Percentiles rank a stretch among this genome's conserved stretches.
Evolutionary conservation across 2,888 invertebrate species (phyloP).

Genomic region (Drosophila rubida): DNA sequence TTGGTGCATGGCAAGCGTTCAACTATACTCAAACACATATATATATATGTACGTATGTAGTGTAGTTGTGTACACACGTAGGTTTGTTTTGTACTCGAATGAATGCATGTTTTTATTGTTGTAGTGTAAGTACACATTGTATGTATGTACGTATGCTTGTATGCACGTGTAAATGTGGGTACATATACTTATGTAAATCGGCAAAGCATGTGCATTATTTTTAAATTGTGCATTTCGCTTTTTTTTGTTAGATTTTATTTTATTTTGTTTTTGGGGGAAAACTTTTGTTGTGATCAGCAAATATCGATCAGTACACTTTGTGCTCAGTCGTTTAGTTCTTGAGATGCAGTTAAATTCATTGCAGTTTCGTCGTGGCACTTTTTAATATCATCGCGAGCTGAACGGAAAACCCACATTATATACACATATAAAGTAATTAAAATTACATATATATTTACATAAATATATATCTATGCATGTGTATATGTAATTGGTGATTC

Average conservation of each 20-base stretch:
- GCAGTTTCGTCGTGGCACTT: slow-evolving; percentile 30
- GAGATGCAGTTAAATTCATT: slow-evolving; percentile 61
- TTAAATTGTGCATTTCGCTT: slow-evolving; percentile 61
- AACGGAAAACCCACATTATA: slow-evolving; percentile 40
- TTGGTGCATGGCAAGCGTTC: background rate
- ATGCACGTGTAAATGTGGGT: slow-evolving; percentile 4
- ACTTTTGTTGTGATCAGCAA: slow-evolving; percentile 76
- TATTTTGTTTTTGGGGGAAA: slow-evolving; percentile 51
- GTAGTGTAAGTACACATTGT: too few relatives aligned
- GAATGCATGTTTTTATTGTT: too few relatives aligned
- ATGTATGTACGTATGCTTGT: slow-evolving; percentile 17
- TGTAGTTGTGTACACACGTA: too few relatives aligned
- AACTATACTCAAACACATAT: background rate
- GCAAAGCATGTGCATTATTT: slow-evolving; percentile 75
- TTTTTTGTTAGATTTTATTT: slow-evolving; percentile 48
- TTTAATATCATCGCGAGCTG: slow-evolving; percentile 34
- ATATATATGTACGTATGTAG: slow-evolving; percentile 1
- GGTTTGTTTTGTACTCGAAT: background rate
- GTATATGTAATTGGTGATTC: background rate
- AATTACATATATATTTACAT: background rate
- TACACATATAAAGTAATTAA: slow-evolving; percentile 6
- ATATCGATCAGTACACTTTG: slow-evolving; percentile 72
- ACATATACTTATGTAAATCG: slow-evolving; percentile 35
- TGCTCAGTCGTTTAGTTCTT: slow-evolving; percentile 68
- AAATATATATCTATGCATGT: too few relatives aligned